Base-by-base conservation (phyloP, 2,797 vertebrate genomes). In the Acomys russatus region DNA sequence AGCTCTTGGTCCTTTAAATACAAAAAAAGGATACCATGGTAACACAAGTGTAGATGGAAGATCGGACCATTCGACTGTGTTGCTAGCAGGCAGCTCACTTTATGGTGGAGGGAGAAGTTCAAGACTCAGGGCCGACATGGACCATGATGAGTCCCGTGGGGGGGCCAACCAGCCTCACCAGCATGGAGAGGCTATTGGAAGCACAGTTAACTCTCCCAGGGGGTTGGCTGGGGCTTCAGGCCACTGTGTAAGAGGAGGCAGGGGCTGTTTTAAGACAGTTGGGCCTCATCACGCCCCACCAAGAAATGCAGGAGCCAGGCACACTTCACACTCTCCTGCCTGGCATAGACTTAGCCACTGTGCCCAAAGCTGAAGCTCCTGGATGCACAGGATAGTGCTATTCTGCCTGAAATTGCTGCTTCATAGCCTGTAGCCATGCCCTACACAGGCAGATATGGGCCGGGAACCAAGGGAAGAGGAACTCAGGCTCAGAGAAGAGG, bases 291-390 rank as follows among this genome's bases (percentile, higher is more conserved):
- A 30, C 18, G 49, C 6, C 7, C 71, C 71, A 56, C 51, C 38
- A 10, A 51, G 25, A 85, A 73, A 79, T 61, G 12, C 6, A 44
- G 76, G 68, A 38, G 30, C 44, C 2, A 0, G 74, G 56, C 78
- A 56, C 23, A 22, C n/a, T 66, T 66, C 0, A 0, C 0, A 9
- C 28, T 17, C 25, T 23, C 44, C 1, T 11, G 54, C 70, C 71
- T 3, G 66, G 54, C 8, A 28, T 0, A 10, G 63, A 12, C 6
- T 1, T 23, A 38, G 54, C 1, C 9, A 22, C 5, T 7, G 1
- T 0, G 54, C 28, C 30, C 30, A 1, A 38, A 23, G 5, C 4
- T 1, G 0, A 74, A 84, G 56, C 4, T 56, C 59, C 25, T 25
- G 74, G 61, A 33, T 3, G 4, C 51, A 35, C 0, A 3, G 22